Evolutionary conservation across 2,888 invertebrate species (phyloP).

Genomic region (Meiosimyza decipiens): DNA sequence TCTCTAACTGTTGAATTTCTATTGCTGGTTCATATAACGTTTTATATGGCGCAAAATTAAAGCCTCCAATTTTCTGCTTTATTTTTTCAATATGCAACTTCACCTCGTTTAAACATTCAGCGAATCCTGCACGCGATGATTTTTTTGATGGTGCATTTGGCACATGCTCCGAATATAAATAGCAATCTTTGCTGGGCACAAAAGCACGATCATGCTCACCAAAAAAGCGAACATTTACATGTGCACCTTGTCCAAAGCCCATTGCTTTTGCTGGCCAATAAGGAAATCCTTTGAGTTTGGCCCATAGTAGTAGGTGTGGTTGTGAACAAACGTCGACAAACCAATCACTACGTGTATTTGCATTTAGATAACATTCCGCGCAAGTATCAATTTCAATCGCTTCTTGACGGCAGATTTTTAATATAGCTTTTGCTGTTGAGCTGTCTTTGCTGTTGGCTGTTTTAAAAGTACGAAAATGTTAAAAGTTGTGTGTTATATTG

Average conservation of each 20-base stretch:
- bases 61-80: constrained; percentile 76
- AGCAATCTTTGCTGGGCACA: constrained; percentile 87
- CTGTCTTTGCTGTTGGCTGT: constrained; percentile 81
- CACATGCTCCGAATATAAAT: constrained; percentile 81
- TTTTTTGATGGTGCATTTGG: constrained; percentile 69
- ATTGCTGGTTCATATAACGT: constrained; percentile 75
- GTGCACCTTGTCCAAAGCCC: constrained; percentile 73
- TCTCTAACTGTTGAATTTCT: constrained; percentile 72
- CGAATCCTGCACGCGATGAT: constrained; percentile 67
- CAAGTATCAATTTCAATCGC: constrained; percentile 94
- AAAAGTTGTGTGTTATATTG: background rate
- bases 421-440: constrained; percentile 78
- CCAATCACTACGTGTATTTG: constrained; percentile 86
- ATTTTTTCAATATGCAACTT: constrained; percentile 81
- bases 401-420: constrained; percentile 89
- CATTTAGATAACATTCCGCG: constrained; percentile 89
- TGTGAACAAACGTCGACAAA: constrained; percentile 91
- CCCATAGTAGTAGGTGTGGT: constrained; percentile 94
- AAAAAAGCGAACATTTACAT: constrained; percentile 93
- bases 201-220: constrained; percentile 95
- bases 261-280: constrained; percentile 98
- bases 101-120: constrained; percentile 77
- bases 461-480: constrained; percentile 59
- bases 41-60: constrained; percentile 78
- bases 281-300: constrained; percentile 95